These are phyloP conservation scores for Adelphocoris suturalis DNA, from an alignment of 2,888 invertebrate genomes.

Conservation along the genomic window DNA sequence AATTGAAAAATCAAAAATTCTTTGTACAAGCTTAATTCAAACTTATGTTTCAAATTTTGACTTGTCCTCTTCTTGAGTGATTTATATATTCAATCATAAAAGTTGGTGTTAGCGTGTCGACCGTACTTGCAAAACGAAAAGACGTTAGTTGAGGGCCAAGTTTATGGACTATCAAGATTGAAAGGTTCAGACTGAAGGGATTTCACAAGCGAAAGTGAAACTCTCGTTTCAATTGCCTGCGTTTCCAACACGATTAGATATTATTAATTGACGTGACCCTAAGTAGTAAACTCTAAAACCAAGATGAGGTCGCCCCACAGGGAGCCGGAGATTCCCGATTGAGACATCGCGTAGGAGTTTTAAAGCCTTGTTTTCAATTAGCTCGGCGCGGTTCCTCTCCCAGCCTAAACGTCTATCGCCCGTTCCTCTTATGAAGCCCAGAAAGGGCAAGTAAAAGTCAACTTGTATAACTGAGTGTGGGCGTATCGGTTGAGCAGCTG, in stretches of 20 bases:
- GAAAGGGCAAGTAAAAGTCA: conserved; percentile 53
- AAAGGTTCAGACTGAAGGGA: not conserved
- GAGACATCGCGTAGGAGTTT: conserved; percentile 23
- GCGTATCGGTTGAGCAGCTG: conserved; percentile 37
- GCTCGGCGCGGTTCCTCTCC: conserved; percentile 2
- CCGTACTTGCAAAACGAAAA: no score
- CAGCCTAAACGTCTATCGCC: conserved; percentile 16
- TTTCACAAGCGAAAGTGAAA: conserved; percentile 5
- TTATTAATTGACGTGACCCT: conserved; percentile 2
- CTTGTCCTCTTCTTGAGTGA: no score
- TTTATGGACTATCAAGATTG: not conserved
- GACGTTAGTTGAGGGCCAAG: not conserved
- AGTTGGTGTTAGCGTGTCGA: no score
- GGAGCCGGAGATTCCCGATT: not conserved
- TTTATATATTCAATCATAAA: no score
- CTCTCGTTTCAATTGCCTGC: not conserved
- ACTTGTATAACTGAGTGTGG: conserved; percentile 28
- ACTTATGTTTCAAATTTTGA: no score
- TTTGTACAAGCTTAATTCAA: no score
- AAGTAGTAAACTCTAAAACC: not conserved
- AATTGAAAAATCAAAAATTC: no score
- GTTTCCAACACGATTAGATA: not conserved
- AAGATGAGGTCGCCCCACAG: not conserved
- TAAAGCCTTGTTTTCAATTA: conserved; percentile 33
- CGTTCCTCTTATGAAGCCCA: conserved; percentile 7